These are phyloP conservation scores for Orycteropus afer DNA, from an alignment of 2,113 vertebrate genomes.

Conservation along the genomic window DNA sequence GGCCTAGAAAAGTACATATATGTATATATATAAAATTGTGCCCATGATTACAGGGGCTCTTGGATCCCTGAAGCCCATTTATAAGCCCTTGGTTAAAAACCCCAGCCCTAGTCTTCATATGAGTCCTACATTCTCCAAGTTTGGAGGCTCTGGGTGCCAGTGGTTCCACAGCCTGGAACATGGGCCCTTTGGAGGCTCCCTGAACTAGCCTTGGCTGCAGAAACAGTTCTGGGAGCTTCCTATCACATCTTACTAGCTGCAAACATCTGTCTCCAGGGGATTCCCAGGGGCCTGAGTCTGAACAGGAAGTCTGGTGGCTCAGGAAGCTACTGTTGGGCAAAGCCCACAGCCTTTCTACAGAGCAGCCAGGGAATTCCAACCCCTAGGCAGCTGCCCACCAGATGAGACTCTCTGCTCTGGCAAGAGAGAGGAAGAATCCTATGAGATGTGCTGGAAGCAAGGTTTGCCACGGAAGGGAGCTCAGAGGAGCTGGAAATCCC, in stretches of 20 bases:
- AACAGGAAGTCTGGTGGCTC: conserved; percentile 56
- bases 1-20: not conserved
- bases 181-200: not conserved
- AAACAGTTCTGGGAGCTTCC: conserved; percentile 6
- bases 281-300: conserved; percentile 61
- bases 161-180: not conserved
- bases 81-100: not conserved
- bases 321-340: conserved; percentile 47
- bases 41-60: not conserved
- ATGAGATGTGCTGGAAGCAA: not conserved
- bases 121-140: not conserved
- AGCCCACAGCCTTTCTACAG: conserved; percentile 50
- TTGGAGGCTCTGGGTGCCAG: not conserved
- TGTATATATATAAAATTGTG: not conserved
- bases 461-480: not conserved
- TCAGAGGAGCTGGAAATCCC: not conserved
- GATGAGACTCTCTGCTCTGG: not conserved
- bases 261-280: conserved; percentile 55
- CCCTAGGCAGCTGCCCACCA: not conserved
- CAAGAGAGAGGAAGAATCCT: not conserved
- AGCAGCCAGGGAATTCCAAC: not conserved
- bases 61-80: not conserved
- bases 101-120: not conserved
- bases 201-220: not conserved
- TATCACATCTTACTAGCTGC: not conserved